Evolutionary conservation across 1,140 invertebrate genomes (phyloP), one percentile per base, ranked within the genome.

Genomic region (Drosophila parabipectinata): DNA sequence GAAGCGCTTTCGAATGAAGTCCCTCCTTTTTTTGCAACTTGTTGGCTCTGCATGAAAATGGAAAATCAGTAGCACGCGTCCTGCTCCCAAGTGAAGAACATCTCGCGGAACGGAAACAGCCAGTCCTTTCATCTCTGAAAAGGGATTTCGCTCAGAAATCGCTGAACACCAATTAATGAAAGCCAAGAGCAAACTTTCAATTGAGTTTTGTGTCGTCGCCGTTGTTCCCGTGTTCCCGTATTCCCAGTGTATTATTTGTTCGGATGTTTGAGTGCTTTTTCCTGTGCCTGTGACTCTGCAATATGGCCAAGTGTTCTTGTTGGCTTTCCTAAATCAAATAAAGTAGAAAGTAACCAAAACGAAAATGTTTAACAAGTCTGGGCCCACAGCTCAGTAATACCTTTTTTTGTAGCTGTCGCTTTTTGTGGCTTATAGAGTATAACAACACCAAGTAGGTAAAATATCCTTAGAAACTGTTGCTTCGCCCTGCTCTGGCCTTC

Each of bases 41-140:
- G 79, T 82, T 82, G 79, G 61, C 57, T 57, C 62, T 50, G 44
- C 39, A 52, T 63, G 61, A 73, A 80, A 84, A 85, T 80, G 66
- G 60, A 78, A 69, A 87, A 62, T 88, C 79, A 87, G 82, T 88
- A 76, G 66, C 77, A 82, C 82, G 83, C 82, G 82, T 68, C 62
- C 83, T 76, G 78, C 72, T 64, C 75, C 41, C 58, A 72, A 55
- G 82, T 55, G 66, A 68, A 64, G 82, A 75, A 76, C 79, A 68
- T 58, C 57, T 63, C 60, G 45, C 44, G 37, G 59, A 60, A 50
- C 34, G 53, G 55, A 47, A 18, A 52, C 28, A 7, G 44, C 24
- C 7, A 12, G 6, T 10, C 18, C 18, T 9, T 21, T 14, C 18
- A n/a, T 28, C 26, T 28, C 26, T 28, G 26, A 28, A 28, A 44